Base-by-base conservation (phyloP, 2,797 vertebrate genomes). In the Ptychadena robeensis region DNA sequence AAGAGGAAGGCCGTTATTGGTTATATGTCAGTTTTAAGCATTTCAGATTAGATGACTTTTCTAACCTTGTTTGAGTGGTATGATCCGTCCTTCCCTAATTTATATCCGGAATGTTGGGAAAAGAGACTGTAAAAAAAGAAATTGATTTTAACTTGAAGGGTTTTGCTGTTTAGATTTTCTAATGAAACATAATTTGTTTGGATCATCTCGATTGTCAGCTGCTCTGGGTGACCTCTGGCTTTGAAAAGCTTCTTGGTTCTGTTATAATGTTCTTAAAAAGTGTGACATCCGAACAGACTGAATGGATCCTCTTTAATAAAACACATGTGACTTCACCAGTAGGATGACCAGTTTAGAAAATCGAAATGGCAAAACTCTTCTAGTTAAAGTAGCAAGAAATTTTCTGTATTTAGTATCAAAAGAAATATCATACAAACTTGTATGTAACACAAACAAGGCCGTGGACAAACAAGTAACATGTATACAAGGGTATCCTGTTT, bases 171-270 rank as follows among this genome's bases (percentile, higher is more conserved):
- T 2, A 44, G 7, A 9, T 71, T n/a, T 28, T 18, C 2, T 15
- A 25, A 57, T 10, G 31, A 63, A 71, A 22, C 38, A 8, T 11
- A 31, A 64, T 72, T 32, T 64, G 10, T 32, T 72, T 31, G 66
- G 31, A 59, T 37, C 78, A 61, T 71, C 18, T 12, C 64, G 64
- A 64, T 61, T 64, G 68, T 80, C 68, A 80, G 53, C 79, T 80
- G 79, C 8, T 64, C 53, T 72, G 10, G 4, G 27, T 44, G 9
- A 68, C 68, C 57, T 48, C 57, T 38, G 59, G 79, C 69, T 40
- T 22, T 22, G 34, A 18, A 25, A 31, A 34, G 22, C 12, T 53
- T 68, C 44, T 31, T 64, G 4, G 48, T 67, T 73, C 32, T 64
- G 28, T 40, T 77, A 10, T 48, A 68, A 31, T 9, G 31, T 31